phyloP scores from a whole-genome alignment of 2,888 invertebrate genomes.

The Amiota communis region DNA sequence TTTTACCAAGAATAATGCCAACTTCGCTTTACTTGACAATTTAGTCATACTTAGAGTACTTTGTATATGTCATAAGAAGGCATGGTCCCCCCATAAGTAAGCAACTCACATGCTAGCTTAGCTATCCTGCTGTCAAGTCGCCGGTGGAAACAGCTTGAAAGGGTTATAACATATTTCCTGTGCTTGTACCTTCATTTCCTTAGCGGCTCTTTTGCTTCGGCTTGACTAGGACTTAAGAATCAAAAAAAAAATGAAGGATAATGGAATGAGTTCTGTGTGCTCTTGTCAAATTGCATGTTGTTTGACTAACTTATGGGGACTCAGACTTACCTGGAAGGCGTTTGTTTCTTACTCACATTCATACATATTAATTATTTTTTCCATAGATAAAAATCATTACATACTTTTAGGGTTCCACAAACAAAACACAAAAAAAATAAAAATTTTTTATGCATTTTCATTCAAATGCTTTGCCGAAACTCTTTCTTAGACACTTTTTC shows the following conservation, averaged over 20 bases:
- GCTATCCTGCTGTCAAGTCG: conserved; percentile 5
- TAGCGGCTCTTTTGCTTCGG: background rate
- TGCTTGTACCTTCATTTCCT: background rate
- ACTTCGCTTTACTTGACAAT: conserved; percentile 29
- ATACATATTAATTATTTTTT: conserved; percentile 12
- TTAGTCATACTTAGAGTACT: conserved; percentile 14
- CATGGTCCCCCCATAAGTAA: background rate
- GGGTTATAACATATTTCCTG: conserved; percentile 5
- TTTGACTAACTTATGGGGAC: background rate
- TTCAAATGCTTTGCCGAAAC: background rate
- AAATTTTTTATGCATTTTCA: background rate
- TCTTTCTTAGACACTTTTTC: background rate
- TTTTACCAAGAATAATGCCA: conserved; percentile 1
- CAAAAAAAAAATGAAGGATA: background rate
- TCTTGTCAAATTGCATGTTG: background rate
- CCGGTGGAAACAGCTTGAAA: background rate
- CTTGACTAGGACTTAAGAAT: background rate
- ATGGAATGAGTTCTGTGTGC: background rate
- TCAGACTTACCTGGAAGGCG: conserved; percentile 5
- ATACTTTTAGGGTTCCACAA: conserved; percentile 14
- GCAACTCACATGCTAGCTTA: background rate
- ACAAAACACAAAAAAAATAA: too few species aligned
- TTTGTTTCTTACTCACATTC: background rate
- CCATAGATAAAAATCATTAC: conserved; percentile 1
- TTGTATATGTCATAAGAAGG: conserved; percentile 18